Evolutionary conservation across 1,140 invertebrate species (phyloP), one percentile per base, ranked within the genome.

Genomic region (Galleria mellonella): DNA sequence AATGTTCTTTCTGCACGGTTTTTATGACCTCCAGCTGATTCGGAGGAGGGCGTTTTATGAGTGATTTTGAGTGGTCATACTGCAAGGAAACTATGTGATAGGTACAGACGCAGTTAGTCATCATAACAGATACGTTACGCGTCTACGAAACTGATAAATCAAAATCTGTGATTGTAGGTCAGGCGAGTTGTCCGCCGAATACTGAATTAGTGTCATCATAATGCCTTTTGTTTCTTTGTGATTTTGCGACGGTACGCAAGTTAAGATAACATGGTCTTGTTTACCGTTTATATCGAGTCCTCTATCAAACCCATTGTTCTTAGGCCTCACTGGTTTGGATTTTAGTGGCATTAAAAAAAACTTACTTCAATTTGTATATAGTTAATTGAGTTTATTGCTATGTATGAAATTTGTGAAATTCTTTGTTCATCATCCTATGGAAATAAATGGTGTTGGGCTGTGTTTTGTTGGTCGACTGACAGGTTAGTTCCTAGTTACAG

Each of bases 91-190:
- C 62, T 56, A 44, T 62, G 45, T 71, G 79, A 76, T 78, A 81
- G 65, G 63, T 59, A 30, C 51, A 73, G 62, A 72, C 64, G 69
- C 74, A 60, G 77, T 84, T 84, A 84, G 81, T 84, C 81, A 84
- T 83, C 69, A 68, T 50, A 46, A 59, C 50, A n/a, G n/a, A n/a
- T n/a, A n/a, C n/a, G n/a, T n/a, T n/a, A 71, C 64, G 65, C 64
- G 59, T 70, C 77, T 68, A 17, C 14, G 8, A 15, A 6, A 11
- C 62, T 47, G 66, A 61, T 52, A 46, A 54, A 48, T 61, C 43
- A 59, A 63, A 70, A 65, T 53, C 58, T 53, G 43, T 56, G 53
- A 51, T 62, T 61, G 46, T 59, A 53, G 47, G 60, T 62, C 55
- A 61, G 43, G 47, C 47, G 47, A 66, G 61, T 41, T 68, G 57